phyloP scores from a whole-genome alignment of 2,888 invertebrate species.

The Chalcosyrphus nemorum region DNA sequence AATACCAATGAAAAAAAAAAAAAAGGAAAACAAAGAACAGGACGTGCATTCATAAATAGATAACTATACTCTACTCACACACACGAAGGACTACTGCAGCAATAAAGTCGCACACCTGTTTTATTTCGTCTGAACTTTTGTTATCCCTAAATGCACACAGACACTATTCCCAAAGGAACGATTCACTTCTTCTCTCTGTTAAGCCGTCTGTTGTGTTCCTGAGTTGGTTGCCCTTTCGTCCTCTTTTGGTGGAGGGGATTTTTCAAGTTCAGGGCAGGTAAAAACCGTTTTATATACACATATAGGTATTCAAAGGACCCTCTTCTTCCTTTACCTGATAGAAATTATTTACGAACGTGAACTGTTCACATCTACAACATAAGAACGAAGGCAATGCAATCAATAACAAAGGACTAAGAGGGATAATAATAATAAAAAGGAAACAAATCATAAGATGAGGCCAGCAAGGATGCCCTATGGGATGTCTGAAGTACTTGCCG shows the following conservation, averaged over 20 bases:
- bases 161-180: conserved; percentile 19
- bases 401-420: conserved; percentile 41
- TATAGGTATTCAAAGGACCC: not conserved
- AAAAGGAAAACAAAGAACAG: conserved; percentile 11
- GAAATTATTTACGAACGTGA: conserved; percentile 25
- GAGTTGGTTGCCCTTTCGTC: conserved; percentile 12
- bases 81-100: not conserved
- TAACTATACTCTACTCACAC: too few relatives aligned
- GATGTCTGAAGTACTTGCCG: conserved; percentile 31
- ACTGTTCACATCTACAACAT: conserved; percentile 34
- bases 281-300: conserved; percentile 15
- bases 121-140: not conserved
- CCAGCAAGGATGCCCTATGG: conserved; percentile 6
- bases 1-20: not conserved
- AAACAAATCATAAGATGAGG: conserved; percentile 14
- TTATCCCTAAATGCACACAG: conserved; percentile 20
- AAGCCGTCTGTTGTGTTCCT: not conserved
- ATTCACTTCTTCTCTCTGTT: not conserved
- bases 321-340: not conserved
- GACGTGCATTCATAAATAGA: conserved; percentile 14
- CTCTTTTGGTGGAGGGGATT: conserved; percentile 13
- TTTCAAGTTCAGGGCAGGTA: conserved; percentile 62
- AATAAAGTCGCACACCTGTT: conserved; percentile 50
- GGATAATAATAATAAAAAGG: conserved; percentile 22
- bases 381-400: conserved; percentile 40